Conservation (phyloP, 2,113 vertebrate genomes). For the Oxyura jamaicensis region DNA sequence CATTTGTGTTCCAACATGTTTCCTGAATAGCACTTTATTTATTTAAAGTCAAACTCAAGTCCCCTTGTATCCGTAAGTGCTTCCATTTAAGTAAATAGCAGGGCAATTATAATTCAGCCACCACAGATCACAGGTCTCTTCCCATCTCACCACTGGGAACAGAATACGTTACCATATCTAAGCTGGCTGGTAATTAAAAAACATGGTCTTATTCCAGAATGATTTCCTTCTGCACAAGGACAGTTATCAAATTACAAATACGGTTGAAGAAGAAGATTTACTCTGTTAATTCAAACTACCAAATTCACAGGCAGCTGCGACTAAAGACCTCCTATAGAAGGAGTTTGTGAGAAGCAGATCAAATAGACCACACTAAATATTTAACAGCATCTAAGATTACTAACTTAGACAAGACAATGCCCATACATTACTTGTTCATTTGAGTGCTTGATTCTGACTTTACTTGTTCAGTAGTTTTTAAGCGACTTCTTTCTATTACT, state of each 20-base stretch:
- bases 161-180: neutral
- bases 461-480: neutral
- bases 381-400: slow-evolving; percentile 78
- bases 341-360: slow-evolving; percentile 69
- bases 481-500: neutral
- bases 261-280: neutral
- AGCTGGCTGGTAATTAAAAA: neutral
- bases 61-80: neutral
- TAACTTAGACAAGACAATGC: slow-evolving; percentile 45
- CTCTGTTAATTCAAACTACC: neutral
- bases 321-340: slow-evolving; percentile 34
- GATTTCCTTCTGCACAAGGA: neutral
- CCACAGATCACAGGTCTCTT: neutral
- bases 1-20: neutral
- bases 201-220: neutral
- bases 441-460: slow-evolving; percentile 17
- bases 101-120: neutral
- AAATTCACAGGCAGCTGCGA: neutral
- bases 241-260: neutral
- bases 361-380: slow-evolving; percentile 70
- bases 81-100: neutral
- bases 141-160: neutral
- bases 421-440: slow-evolving; percentile 37
- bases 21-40: neutral
- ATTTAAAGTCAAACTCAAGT: neutral